Evolutionary conservation across 2,797 vertebrate species (phyloP).

Genomic region (Trachops cirrhosus): DNA sequence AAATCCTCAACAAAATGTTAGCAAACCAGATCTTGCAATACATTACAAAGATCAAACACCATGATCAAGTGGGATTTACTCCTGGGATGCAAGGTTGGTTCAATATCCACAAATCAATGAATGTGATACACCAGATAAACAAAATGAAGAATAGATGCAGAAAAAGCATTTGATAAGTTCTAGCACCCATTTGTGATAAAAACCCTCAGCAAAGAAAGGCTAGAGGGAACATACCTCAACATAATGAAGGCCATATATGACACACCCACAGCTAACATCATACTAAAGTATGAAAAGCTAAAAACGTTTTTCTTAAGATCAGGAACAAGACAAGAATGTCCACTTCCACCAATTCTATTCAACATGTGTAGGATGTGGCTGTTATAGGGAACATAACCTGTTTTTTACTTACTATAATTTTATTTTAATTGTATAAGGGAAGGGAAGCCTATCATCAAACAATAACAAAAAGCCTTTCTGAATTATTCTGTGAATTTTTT

Average conservation of each 20-base stretch:
- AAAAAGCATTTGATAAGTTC: background rate
- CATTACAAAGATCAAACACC: background rate
- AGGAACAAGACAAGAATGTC: background rate
- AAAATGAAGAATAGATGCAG: background rate
- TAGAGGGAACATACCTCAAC: background rate
- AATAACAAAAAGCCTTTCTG: background rate
- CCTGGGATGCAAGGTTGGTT: background rate
- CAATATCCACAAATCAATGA: background rate
- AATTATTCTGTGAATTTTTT: background rate
- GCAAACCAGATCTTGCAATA: background rate
- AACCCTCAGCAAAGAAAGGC: background rate
- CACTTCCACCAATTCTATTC: background rate
- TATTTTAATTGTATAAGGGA: background rate
- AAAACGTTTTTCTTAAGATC: background rate
- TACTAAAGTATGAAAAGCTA: background rate
- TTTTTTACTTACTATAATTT: background rate
- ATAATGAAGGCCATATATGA: background rate
- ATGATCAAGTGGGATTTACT: background rate
- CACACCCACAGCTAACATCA: background rate
- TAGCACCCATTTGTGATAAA: background rate
- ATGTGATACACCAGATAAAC: background rate
- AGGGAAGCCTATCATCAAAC: background rate
- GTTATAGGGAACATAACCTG: background rate
- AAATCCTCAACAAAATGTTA: background rate
- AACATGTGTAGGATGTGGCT: background rate